phyloP scores from a whole-genome alignment of 2,797 vertebrate species.

The Sphenodon punctatus region DNA sequence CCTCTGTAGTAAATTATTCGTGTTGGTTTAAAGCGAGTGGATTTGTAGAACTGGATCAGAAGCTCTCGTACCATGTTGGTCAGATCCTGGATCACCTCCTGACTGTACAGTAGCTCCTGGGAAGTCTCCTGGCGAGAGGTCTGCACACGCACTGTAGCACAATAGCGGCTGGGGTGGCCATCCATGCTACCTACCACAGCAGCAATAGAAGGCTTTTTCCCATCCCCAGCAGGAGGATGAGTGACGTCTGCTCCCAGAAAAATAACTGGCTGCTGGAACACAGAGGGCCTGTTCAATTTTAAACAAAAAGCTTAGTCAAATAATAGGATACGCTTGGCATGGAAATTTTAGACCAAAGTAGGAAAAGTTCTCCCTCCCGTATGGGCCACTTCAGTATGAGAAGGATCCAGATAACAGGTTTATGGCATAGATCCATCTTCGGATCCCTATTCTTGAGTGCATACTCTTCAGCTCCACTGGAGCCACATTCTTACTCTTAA shows the following conservation, averaged over 20 bases:
- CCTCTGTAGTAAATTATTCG: constrained; percentile 98
- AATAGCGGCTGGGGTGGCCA: constrained; percentile 97
- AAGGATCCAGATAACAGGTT: too few species aligned
- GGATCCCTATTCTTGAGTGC: too few species aligned
- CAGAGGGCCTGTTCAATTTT: constrained; percentile 86
- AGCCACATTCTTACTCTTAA: too few species aligned
- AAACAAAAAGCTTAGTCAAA: constrained; percentile 55
- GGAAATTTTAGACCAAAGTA: too few species aligned
- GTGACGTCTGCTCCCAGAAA: constrained; percentile 96
- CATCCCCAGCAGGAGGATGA: constrained; percentile 93
- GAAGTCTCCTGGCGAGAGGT: constrained; percentile 95
- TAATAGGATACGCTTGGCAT: too few species aligned
- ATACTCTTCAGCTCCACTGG: too few species aligned
- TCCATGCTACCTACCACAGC: constrained; percentile 99
- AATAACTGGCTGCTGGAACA: constrained; percentile 98
- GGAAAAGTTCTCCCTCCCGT: too few species aligned
- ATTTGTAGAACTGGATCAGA: constrained; percentile 98
- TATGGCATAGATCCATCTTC: too few species aligned
- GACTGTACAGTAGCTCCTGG: constrained; percentile 96
- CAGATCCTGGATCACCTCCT: constrained; percentile 97
- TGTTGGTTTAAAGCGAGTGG: constrained; percentile 97
- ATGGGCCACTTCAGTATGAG: too few species aligned
- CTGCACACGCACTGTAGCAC: constrained; percentile 96
- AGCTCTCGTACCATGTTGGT: constrained; percentile 98
- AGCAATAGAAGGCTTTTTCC: constrained; percentile 96